These are phyloP conservation scores for Aphelinus certus DNA, from an alignment of 1,140 invertebrate genomes.

Conservation along the genomic window DNA sequence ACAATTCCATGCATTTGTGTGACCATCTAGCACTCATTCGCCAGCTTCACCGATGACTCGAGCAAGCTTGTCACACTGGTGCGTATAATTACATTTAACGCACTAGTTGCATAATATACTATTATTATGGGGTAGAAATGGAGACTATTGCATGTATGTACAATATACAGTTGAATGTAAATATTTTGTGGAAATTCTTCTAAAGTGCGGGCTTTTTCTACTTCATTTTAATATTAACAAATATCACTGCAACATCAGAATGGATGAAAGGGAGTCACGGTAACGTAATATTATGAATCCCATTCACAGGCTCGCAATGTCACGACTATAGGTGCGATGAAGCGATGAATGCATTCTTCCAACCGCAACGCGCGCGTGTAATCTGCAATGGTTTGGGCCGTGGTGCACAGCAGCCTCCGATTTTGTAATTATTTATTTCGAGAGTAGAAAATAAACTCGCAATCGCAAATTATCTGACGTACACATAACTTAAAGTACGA, in stretches of 20 bases:
- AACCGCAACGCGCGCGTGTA: conserved; percentile 13
- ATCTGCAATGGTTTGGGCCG: conserved; percentile 28
- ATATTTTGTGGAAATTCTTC: too few species aligned
- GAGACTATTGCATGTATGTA: too few species aligned
- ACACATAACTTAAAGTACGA: neutral
- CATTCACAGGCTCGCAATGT: conserved; percentile 39
- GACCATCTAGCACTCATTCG: too few species aligned
- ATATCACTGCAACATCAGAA: neutral
- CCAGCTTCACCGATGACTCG: too few species aligned
- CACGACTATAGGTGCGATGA: conserved; percentile 18
- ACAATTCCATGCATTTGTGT: too few species aligned
- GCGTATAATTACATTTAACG: too few species aligned
- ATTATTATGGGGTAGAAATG: too few species aligned
- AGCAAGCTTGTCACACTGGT: too few species aligned
- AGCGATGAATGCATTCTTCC: conserved; percentile 8
- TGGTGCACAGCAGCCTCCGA: conserved; percentile 20
- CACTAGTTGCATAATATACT: too few species aligned
- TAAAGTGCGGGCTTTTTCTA: too few species aligned
- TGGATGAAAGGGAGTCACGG: neutral
- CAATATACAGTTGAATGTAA: too few species aligned
- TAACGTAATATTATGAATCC: conserved; percentile 18
- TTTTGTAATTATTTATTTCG: conserved; percentile 45
- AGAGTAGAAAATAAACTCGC: conserved; percentile 37
- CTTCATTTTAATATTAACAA: neutral
- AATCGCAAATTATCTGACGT: conserved; percentile 29